phyloP scores from a whole-genome alignment of 2,113 vertebrate genomes.

The Etheostoma cragini region DNA sequence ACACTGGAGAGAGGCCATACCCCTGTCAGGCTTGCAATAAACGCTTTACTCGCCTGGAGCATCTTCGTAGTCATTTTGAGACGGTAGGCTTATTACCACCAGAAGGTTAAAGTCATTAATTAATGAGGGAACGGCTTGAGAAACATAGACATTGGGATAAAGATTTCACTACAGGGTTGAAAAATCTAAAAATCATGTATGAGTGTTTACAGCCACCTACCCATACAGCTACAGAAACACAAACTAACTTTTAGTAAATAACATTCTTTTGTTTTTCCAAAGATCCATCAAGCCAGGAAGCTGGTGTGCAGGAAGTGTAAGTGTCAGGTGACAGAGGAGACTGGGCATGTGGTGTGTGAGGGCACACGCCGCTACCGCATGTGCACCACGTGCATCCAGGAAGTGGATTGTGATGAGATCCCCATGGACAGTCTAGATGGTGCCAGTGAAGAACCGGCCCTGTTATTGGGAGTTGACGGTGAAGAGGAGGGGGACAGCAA shows the following conservation, averaged over 20 bases:
- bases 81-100: conserved; percentile 84
- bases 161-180: background rate
- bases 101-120: background rate
- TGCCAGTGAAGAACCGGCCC: conserved; percentile 76
- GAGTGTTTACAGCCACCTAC: background rate
- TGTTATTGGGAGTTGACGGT: conserved; percentile 88
- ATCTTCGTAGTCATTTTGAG: conserved; percentile 96
- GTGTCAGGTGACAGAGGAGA: conserved; percentile 93
- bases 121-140: background rate
- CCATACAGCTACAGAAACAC: background rate
- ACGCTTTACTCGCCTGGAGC: conserved; percentile 95
- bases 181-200: background rate
- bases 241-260: background rate
- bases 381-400: conserved; percentile 91
- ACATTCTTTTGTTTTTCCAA: conserved; percentile 10
- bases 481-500: conserved; percentile 88
- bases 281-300: conserved; percentile 98
- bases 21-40: conserved; percentile 97
- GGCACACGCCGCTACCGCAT: conserved; percentile 93
- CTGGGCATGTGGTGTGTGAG: conserved; percentile 94
- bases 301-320: conserved; percentile 97
- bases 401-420: conserved; percentile 90
- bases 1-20: conserved; percentile 96
- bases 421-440: conserved; percentile 88
- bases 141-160: background rate